Evolutionary conservation across 2,888 invertebrate species (phyloP), one percentile per base, ranked within the genome.

Genomic region (Yponomeuta plumbellus): DNA sequence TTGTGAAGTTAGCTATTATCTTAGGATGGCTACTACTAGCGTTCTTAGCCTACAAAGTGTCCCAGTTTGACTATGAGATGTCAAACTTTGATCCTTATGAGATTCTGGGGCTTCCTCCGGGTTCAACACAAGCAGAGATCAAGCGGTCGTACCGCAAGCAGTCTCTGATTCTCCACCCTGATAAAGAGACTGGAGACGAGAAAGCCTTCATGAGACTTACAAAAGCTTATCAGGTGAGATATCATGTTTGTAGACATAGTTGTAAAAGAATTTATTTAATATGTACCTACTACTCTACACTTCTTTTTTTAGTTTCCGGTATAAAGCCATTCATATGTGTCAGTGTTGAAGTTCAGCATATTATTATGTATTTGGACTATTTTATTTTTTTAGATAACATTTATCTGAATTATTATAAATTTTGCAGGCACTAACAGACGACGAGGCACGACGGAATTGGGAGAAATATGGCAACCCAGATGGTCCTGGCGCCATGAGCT

Each of bases 391-490:
- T 34, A 8, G 34, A 34, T 8, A 52, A 17, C 44, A 52, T 4
- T 17, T 17, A 17, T 17, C 17, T 39, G 5, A 39, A 52, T 52
- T 17, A 52, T 52, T 56, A 5, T 21, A 34, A 20, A 67, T 78
- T 79, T 69, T 67, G 75, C 90, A 96, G 92, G 98, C 98, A 21
- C 92, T 99, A 69, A 99, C 99, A 67, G 98, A 99, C 91, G 99
- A 99, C 72, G 98, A 99, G 83, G 96, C 99, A 2, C 94, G 97
- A 71, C 95, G 96, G 81, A 99, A 99, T 89, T 99, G 98, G 97
- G 98, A 99, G 81, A 97, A 97, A 83, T 98, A 99, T 93, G 99
- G 99, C 23, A 99, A 99, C 92, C 99, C 99, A 1, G 99, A 99
- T 92, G 99, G 99, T 3, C 99, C 99, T 0, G 99, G 98, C 70